Evolutionary conservation across 2,888 invertebrate genomes (phyloP), one percentile per base, ranked within the genome.

Genomic region (Trichogramma evanescens): DNA sequence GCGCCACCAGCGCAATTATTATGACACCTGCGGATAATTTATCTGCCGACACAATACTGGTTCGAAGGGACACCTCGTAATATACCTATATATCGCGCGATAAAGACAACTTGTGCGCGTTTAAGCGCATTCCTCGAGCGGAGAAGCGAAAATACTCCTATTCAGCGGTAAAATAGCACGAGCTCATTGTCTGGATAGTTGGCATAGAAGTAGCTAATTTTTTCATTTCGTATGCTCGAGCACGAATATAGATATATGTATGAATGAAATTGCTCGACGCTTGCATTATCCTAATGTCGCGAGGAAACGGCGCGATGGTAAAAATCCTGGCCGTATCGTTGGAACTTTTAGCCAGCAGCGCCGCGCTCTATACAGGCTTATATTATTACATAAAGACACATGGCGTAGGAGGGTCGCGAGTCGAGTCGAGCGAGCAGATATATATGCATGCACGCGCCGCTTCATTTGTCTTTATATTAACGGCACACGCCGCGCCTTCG

Each of bases 381-480:
- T 13, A 42, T 54, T 57, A 39, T 50, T 8, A 61, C 57, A 64
- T 64, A 64, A 61, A 64, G 63, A 64, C 63, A 61, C 61, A 61
- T 61, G 63, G 57, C 51, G 61, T 64, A 59, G 61, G 61, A 59
- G 59, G 63, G 61, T 64, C 63, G 58, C 56, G 50, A 13, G 13
- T 13, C 13, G 13, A 13, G 13, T 13, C 41, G 56, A 43, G 56
- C n/a, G 44, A 6, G 48, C 46, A n/a, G 13, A 13, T 13, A 13
- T 13, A 13, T 13, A 13, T 13, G 13, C 13, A 13, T 13, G 13
- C 38, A 53, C 13, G 8, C 56, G 50, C 44, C 59, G 63, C 57
- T 64, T 61, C 63, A 64, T 64, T 64, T 64, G 63, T 64, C 63
- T 73, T 72, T 72, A 73, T 73, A 74, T 74, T 73, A 72, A 70